phyloP scores from a whole-genome alignment of 2,888 invertebrate genomes.

The Trichogramma dendrolimi region DNA sequence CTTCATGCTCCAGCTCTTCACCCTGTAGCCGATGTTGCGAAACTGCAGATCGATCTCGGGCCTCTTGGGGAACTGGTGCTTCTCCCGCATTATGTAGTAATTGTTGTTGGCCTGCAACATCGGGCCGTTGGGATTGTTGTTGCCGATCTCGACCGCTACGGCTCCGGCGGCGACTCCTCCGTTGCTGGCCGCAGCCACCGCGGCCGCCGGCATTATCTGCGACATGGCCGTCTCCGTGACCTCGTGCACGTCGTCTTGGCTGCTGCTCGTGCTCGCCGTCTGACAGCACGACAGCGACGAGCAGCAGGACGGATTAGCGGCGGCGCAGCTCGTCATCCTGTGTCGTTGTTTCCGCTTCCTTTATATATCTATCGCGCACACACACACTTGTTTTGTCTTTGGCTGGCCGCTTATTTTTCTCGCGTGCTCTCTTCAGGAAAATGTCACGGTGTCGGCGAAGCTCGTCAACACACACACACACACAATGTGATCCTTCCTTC shows the following conservation, averaged over 20 bases:
- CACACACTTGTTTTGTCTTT: too few relatives aligned
- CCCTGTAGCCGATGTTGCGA: slow-evolving; percentile 62
- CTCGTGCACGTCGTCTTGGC: slow-evolving; percentile 42
- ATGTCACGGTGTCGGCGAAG: too few relatives aligned
- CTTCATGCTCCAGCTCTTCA: slow-evolving; percentile 58
- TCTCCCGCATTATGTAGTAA: slow-evolving; percentile 45
- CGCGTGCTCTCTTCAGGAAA: too few relatives aligned
- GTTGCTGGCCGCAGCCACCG: too few relatives aligned
- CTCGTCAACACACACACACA: too few relatives aligned
- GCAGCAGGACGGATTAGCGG: slow-evolving; percentile 36
- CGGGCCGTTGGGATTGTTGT: background rate
- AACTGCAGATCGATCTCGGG: slow-evolving; percentile 68
- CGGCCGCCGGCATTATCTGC: background rate
- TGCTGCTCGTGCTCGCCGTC: slow-evolving; percentile 44
- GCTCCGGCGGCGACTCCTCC: too few relatives aligned
- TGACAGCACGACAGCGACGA: slow-evolving; percentile 49
- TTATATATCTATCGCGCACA: too few relatives aligned
- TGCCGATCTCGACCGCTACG: too few relatives aligned
- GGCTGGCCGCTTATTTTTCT: too few relatives aligned
- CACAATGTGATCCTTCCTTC: too few relatives aligned
- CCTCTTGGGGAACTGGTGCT: slow-evolving; percentile 56
- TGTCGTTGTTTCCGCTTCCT: too few relatives aligned
- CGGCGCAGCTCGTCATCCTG: slow-evolving; percentile 30
- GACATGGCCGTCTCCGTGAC: slow-evolving; percentile 21
- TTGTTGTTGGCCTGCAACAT: slow-evolving; percentile 35